Evolutionary conservation across 1,140 invertebrate genomes (phyloP).

Genomic region (roundworm (Caenorhabditis elegans)): DNA sequence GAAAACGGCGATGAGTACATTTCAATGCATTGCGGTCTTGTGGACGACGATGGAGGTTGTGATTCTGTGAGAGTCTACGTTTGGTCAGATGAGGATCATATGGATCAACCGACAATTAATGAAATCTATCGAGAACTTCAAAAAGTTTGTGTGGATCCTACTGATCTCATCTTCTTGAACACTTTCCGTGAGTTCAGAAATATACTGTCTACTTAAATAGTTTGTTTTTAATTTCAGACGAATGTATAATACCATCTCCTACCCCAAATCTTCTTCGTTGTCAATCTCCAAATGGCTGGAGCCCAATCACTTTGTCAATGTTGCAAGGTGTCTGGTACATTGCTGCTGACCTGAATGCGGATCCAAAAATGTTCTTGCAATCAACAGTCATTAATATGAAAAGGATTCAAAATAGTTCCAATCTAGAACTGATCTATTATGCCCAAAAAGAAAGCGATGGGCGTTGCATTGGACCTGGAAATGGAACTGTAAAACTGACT

Average conservation of each 20-base stretch:
- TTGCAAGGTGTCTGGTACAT: constrained; percentile 46
- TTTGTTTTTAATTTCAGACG: constrained; percentile 21
- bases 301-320: constrained; percentile 31
- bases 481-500: constrained; percentile 31
- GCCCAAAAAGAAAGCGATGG: constrained; percentile 40
- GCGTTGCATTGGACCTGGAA: constrained; percentile 43
- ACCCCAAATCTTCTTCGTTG: constrained; percentile 21
- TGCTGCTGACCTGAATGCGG: constrained; percentile 41
- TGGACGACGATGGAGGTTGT: constrained; percentile 45
- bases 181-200: constrained; percentile 35
- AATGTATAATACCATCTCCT: constrained; percentile 22
- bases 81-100: constrained; percentile 48
- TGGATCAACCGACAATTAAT: constrained; percentile 45
- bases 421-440: constrained; percentile 35
- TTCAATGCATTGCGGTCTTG: constrained; percentile 33
- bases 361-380: constrained; percentile 43
- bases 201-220: no score
- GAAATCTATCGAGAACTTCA: constrained; percentile 40
- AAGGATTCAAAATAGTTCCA: constrained; percentile 17
- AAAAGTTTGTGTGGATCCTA: constrained; percentile 43
- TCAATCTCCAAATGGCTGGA: constrained; percentile 38
- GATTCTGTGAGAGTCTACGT: constrained; percentile 40
- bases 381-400: constrained; percentile 29
- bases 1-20: constrained; percentile 46
- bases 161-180: constrained; percentile 43